Evolutionary conservation across 2,888 invertebrate genomes (phyloP).

Genomic region (Pseudococcus longispinus): DNA sequence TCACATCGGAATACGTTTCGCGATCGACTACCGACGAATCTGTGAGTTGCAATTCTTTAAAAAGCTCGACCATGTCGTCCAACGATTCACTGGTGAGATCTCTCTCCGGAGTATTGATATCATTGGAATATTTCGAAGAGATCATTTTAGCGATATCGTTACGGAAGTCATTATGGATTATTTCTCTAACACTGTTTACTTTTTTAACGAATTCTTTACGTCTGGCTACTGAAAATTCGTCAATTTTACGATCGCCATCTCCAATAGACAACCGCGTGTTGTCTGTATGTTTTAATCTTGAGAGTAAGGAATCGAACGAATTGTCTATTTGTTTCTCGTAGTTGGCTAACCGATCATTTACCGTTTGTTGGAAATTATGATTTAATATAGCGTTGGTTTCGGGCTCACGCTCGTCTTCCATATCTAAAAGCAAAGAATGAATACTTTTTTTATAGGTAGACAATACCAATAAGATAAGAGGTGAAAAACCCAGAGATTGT

Average conservation of each 20-base stretch:
- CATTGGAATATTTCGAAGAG: not conserved
- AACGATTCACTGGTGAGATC: not conserved
- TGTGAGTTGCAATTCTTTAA: not conserved
- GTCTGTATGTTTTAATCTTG: not conserved
- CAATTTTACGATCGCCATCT: not conserved
- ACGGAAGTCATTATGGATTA: not conserved
- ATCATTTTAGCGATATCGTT: not conserved
- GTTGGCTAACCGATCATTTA: not conserved
- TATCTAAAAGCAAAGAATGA: not conserved
- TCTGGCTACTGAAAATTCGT: not conserved
- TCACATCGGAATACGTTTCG: not conserved
- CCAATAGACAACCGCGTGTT: not conserved
- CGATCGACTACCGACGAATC: not conserved
- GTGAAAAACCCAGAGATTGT: too few species aligned
- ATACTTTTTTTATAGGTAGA: not conserved
- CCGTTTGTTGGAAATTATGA: not conserved
- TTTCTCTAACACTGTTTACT: not conserved
- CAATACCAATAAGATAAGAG: too few species aligned
- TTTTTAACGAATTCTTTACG: constrained; percentile 7
- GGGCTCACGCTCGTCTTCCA: not conserved
- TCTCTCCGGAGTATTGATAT: not conserved
- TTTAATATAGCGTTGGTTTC: not conserved
- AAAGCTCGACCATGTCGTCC: not conserved
- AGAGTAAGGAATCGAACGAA: not conserved
- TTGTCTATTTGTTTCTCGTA: not conserved